Conservation (phyloP, 2,797 vertebrate genomes). For the Enteromius paludinosus region DNA sequence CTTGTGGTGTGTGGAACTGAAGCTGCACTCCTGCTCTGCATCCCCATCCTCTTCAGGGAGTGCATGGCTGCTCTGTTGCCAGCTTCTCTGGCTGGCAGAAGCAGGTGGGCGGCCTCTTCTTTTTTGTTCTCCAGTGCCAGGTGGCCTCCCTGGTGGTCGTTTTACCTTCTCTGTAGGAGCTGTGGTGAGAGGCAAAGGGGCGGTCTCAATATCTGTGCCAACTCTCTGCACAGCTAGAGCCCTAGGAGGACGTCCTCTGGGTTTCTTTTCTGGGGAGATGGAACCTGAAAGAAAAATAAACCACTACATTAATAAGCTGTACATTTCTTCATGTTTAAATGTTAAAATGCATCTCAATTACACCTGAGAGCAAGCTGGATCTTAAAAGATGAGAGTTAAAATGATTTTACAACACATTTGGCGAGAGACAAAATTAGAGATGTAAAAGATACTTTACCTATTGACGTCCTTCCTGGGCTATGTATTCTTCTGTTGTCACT, state of each 20-base stretch:
- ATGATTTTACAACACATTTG: neutral
- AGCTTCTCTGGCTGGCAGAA: conserved; percentile 73
- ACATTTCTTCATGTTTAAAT: neutral
- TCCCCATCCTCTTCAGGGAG: conserved; percentile 79
- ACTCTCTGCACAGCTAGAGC: conserved; percentile 84
- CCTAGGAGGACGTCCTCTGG: conserved; percentile 94
- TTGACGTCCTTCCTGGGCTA: conserved; percentile 83
- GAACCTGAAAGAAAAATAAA: conserved; percentile 72
- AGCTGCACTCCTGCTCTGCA: conserved; percentile 73
- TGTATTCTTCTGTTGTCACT: conserved; percentile 89
- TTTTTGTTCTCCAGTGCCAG: conserved; percentile 85
- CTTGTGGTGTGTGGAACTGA: conserved; percentile 72
- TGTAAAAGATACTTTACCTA: conserved; percentile 78
- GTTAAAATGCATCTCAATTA: neutral
- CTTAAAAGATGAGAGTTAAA: neutral
- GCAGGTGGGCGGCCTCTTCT: conserved; percentile 92
- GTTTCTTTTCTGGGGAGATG: conserved; percentile 87
- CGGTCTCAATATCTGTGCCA: conserved; percentile 77
- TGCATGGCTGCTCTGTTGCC: conserved; percentile 70
- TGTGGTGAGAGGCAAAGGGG: conserved; percentile 76
- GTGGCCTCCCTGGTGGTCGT: conserved; percentile 87
- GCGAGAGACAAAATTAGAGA: neutral
- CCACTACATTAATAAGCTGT: conserved; percentile 5
- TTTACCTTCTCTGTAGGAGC: conserved; percentile 87
- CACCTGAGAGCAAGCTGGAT: neutral